Evolutionary conservation across 2,888 invertebrate genomes (phyloP).

Genomic region (Diloba caeruleocephala): DNA sequence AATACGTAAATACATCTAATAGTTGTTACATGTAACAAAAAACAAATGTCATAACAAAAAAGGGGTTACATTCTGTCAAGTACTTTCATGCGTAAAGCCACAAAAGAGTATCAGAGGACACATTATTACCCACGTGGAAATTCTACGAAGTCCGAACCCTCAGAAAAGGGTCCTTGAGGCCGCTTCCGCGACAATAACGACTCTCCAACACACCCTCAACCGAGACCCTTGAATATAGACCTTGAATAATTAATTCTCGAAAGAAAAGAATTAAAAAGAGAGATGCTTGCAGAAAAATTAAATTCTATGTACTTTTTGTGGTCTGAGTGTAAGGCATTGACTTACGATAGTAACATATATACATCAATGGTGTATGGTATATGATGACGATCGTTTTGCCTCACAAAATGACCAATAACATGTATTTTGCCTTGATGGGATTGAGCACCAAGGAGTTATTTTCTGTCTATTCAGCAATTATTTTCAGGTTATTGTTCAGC

Average conservation of each 20-base stretch:
- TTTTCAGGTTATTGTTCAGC: too few species aligned
- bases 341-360: too few species aligned
- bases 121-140: conserved; percentile 40
- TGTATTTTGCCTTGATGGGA: too few species aligned
- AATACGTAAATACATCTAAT: too few species aligned
- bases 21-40: too few species aligned
- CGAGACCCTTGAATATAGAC: conserved; percentile 40
- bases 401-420: too few species aligned
- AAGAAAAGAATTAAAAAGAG: conserved; percentile 35
- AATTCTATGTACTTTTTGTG: conserved; percentile 2
- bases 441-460: too few species aligned
- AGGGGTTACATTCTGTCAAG: conserved; percentile 7
- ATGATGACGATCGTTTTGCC: too few species aligned
- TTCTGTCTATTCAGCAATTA: too few species aligned
- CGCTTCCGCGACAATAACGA: conserved; percentile 57
- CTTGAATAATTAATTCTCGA: conserved; percentile 55
- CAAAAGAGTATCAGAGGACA: conserved; percentile 29
- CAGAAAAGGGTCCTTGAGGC: conserved; percentile 33
- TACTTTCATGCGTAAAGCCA: conserved; percentile 5
- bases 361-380: too few species aligned
- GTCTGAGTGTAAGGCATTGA: too few species aligned
- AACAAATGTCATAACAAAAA: conserved; percentile 14
- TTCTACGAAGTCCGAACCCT: conserved; percentile 28
- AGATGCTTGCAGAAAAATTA: conserved; percentile 14
- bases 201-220: conserved; percentile 47